phyloP scores from a whole-genome alignment of 2,113 vertebrate species.

The Saccopteryx bilineata region DNA sequence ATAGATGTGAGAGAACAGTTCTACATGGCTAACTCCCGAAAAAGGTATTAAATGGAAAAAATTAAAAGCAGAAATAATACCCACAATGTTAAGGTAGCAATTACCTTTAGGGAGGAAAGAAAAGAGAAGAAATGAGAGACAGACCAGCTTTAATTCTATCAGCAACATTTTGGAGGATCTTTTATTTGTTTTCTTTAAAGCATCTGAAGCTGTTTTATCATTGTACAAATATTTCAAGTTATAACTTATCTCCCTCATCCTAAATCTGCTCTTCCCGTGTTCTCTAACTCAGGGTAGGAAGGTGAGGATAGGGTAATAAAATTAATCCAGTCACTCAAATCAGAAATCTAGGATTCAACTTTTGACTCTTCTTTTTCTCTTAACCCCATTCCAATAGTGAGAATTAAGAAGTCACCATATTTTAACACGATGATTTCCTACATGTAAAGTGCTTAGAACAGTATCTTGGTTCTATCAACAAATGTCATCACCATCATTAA shows the following conservation, averaged over 20 bases:
- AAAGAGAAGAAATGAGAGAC: background rate
- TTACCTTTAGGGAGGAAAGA: background rate
- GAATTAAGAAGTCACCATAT: background rate
- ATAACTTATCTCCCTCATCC: background rate
- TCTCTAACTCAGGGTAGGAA: background rate
- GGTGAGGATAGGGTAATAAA: background rate
- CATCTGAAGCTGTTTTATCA: slow-evolving; percentile 22
- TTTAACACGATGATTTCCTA: slow-evolving; percentile 19
- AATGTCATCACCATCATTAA: background rate
- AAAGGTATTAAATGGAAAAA: background rate
- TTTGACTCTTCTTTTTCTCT: slow-evolving; percentile 1
- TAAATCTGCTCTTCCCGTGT: background rate
- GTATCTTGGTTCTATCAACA: background rate
- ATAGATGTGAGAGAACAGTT: background rate
- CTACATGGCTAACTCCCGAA: background rate
- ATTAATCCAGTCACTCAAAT: background rate
- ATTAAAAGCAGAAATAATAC: background rate
- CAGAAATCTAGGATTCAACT: slow-evolving; percentile 5
- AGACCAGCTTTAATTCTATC: background rate
- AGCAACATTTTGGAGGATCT: background rate
- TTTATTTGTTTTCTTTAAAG: slow-evolving; percentile 12
- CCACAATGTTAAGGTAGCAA: background rate
- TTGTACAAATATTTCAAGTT: slow-evolving; percentile 8
- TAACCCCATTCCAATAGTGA: background rate
- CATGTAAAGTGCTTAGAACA: background rate